Evolutionary conservation across 2,888 invertebrate species (phyloP), one percentile per base, ranked within the genome.

Genomic region (Mesopsocus fuscifrons): DNA sequence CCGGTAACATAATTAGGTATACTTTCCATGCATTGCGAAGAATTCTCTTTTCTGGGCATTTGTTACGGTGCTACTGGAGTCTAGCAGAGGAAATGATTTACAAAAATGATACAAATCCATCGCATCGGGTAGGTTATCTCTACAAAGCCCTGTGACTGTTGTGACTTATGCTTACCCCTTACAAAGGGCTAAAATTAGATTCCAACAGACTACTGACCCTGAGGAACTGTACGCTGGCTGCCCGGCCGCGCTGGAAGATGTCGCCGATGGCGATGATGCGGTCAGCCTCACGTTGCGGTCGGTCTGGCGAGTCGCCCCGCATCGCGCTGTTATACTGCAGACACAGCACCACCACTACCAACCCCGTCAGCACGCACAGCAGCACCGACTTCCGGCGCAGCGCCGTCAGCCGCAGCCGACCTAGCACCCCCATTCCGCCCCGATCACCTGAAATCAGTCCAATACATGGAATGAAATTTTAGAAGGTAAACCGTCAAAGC

Each of bases 321-420:
- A 38, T 20, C 6, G 38, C 38, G 21, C 20, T 49, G 44, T 55
- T 59, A 51, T 65, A 66, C 49, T 67, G 66, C 18, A 68, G 51
- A 26, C 65, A 65, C 46, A 66, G 55, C 26, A 66, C 54, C 18
- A 66, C 56, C 23, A 67, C 52, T 6, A 61, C 55, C 30, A 65
- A 49, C 11, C 63, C 51, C 16, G 58, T 53, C 4, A 56, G 51
- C 3, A 59, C 57, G 22, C 64, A 54, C 18, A 67, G 53, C 44
- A 67, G 52, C 16, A 64, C 62, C 13, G 65, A 61, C 53, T 66
- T 66, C 48, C 62, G 62, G 42, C 67, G 55, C 63, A 67, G 66
- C 43, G 61, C 61, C 43, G 66, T 63, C 33, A 64, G 53, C 41
- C 61, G 57, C 20, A 66, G 48, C 46, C 63, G 60, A 33, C 4